Evolutionary conservation across 1,140 invertebrate species (phyloP).

Genomic region (Conopomorpha cramerella): DNA sequence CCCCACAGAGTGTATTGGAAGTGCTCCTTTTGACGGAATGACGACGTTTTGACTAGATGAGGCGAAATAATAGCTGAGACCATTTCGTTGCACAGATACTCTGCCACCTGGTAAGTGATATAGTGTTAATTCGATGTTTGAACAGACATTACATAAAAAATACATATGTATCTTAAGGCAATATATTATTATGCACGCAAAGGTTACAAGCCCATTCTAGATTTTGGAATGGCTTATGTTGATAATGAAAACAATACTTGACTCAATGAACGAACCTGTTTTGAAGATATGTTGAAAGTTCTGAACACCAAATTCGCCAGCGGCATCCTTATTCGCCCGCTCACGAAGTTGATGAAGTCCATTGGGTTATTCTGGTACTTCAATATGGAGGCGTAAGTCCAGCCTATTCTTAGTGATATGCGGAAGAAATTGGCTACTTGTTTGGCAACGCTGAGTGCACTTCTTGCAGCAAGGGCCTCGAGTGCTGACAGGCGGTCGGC

Average conservation of each 20-base stretch:
- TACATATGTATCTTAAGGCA: no score
- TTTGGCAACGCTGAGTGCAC: constrained; percentile 34
- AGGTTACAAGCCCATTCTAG: no score
- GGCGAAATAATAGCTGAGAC: constrained; percentile 53
- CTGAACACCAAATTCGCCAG: constrained; percentile 52
- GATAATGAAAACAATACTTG: no score
- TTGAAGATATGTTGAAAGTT: constrained; percentile 46
- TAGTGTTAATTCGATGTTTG: no score
- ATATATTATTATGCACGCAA: no score
- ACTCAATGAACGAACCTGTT: no score
- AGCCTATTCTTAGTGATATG: constrained; percentile 49
- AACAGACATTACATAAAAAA: no score
- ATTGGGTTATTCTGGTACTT: constrained; percentile 45
- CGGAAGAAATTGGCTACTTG: constrained; percentile 49
- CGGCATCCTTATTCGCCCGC: constrained; percentile 43
- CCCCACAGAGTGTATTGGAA: constrained; percentile 64
- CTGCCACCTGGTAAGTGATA: constrained; percentile 57
- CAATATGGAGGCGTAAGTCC: constrained; percentile 42
- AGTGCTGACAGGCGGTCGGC: constrained; percentile 40
- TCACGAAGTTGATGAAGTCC: constrained; percentile 52
- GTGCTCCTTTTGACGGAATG: constrained; percentile 50
- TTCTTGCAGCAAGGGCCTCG: constrained; percentile 39
- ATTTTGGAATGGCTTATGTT: no score
- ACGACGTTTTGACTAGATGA: constrained; percentile 51
- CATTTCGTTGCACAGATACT: constrained; percentile 62